A percentile compares a stretch with the other conserved stretches of the same genome.
Conservation (phyloP, 2,113 vertebrate species). For the Rhinichthys klamathensis region DNA sequence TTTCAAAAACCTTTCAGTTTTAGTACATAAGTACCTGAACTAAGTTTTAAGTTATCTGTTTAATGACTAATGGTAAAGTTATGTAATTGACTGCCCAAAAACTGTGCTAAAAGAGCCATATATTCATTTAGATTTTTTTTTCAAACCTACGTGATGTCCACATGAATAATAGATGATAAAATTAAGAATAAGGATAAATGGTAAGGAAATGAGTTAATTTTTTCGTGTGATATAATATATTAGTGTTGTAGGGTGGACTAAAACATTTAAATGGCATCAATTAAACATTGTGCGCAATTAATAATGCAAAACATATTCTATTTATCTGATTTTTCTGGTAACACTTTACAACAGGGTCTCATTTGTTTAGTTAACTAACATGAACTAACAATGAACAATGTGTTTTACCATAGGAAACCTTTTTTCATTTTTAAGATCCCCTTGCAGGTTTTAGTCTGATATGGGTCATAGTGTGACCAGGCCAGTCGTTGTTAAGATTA, state of each 20-base stretch:
- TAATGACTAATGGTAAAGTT: neutral
- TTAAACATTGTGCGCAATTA: neutral
- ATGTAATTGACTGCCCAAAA: neutral
- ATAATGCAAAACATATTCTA: neutral
- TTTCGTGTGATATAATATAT: too few relatives aligned
- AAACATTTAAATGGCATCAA: neutral
- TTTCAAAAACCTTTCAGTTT: too few relatives aligned
- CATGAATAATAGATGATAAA: neutral
- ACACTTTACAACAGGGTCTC: too few relatives aligned
- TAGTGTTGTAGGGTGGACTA: too few relatives aligned
- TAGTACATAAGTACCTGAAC: too few relatives aligned
- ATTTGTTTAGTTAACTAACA: too few relatives aligned
- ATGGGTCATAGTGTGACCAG: constrained; percentile 39
- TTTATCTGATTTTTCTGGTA: neutral
- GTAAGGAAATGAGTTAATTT: neutral
- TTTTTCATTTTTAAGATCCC: neutral
- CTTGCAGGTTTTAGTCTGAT: neutral
- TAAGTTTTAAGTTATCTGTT: neutral
- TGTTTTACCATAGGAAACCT: too few relatives aligned
- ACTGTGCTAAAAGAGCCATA: neutral
- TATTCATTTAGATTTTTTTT: neutral
- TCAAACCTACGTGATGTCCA: neutral
- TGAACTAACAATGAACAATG: too few relatives aligned
- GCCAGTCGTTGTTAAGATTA: constrained; percentile 48
- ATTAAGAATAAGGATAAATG: neutral